Conservation (phyloP, 30 jellyfish, hydroid and myxozoan genomes). For the Hydractinia echinata region DNA sequence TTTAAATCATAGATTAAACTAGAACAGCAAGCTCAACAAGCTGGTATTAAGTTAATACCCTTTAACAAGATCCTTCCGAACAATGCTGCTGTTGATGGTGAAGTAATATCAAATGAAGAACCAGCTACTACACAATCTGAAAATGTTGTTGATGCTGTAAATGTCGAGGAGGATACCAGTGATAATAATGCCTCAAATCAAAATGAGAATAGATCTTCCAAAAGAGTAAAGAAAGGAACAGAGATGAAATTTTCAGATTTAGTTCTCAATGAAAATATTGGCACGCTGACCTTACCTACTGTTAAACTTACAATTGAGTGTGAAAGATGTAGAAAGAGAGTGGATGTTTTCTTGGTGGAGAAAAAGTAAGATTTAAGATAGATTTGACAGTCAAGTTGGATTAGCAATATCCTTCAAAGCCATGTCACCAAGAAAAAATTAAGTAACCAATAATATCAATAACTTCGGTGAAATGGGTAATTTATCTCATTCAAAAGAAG, state of each 20-base stretch:
- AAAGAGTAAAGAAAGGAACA: slow-evolving; percentile 12
- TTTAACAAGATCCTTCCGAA: not conserved
- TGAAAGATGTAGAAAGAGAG: slow-evolving; percentile 18
- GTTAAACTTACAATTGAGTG: slow-evolving; percentile 3
- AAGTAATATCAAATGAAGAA: not conserved
- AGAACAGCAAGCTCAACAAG: not conserved
- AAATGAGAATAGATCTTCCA: not conserved
- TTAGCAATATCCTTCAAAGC: too few species aligned
- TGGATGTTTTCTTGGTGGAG: not conserved
- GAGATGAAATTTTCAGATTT: slow-evolving; percentile 14
- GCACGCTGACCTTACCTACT: slow-evolving; percentile 1
- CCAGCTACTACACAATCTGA: not conserved
- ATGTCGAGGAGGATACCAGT: not conserved
- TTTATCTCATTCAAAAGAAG: too few species aligned
- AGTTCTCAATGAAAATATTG: slow-evolving; percentile 10
- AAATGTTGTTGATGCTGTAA: not conserved
- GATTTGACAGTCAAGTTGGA: too few species aligned
- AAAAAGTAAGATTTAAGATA: slow-evolving; percentile 5
- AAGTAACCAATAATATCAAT: too few species aligned
- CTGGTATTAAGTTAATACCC: not conserved
- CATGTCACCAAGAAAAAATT: too few species aligned
- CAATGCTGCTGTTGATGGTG: too few species aligned
- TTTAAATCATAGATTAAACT: not conserved
- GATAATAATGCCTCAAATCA: not conserved
- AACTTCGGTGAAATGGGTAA: too few species aligned